Base-by-base conservation (phyloP, 2,113 vertebrate genomes). In the Odocoileus virginianus region DNA sequence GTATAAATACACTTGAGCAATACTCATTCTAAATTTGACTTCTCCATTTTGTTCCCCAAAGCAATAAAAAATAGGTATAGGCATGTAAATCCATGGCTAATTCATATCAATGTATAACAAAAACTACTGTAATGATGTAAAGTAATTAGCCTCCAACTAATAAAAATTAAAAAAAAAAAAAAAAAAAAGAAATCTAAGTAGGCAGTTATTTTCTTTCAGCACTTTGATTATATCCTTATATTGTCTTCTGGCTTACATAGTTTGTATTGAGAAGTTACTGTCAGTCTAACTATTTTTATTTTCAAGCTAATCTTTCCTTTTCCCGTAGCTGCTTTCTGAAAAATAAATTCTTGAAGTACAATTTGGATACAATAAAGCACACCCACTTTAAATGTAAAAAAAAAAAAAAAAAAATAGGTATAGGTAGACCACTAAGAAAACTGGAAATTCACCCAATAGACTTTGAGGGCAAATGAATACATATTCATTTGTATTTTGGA, bases 201-300 rank as follows among this genome's bases (percentile, higher is more conserved):
- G 96, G 93, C 93, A 92, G 76, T 47, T 90, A 88, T 84, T 84
- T 92, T 91, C 71, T 60, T 52, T 91, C 16, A n/a, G 13, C 52
- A 30, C 81, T 81, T 40, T 43, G 87, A 96, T 54, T 47, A 36
- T 82, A 76, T 90, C 93, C 84, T 92, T 36, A 50, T 36, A 27
- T 52, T 88, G 91, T 94, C 91, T 97, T 47, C 90, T 74, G 84
- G 93, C 82, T 94, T 54, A 45, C 45, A 25, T 60, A 58, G 55
- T 87, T 93, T 93, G 81, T 94, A 36, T 50, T 57, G 58, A 64
- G 64, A 78, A 82, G 93, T 90, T 82, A 40, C n/a, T 85, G 54
- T 91, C 88, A 93, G 60, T 82, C 81, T 50, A 43, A 88, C 76
- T 95, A 6, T 86, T 97, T 87, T 89, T 82, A 28, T 87, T 97